phyloP scores from a whole-genome alignment of 2,113 vertebrate genomes.

The Pelodiscus sinensis region DNA sequence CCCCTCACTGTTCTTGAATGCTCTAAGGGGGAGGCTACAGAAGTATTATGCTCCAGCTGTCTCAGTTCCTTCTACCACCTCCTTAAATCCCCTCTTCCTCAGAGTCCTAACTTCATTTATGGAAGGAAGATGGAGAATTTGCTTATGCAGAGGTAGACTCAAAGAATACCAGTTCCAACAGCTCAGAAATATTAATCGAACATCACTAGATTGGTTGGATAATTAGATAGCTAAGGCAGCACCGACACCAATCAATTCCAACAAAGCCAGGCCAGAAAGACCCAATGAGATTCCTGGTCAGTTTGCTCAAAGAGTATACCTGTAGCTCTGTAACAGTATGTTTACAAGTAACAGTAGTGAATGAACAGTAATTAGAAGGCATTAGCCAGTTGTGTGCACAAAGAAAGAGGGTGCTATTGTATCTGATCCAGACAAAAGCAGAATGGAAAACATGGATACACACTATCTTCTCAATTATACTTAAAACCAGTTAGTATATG shows the following conservation, averaged over 20 bases:
- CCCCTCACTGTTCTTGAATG: background rate
- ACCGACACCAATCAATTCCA: background rate
- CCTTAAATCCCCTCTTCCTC: background rate
- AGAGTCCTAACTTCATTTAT: background rate
- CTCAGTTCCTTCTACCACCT: background rate
- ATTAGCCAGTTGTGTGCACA: background rate
- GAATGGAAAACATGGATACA: background rate
- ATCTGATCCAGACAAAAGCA: background rate
- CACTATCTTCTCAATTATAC: background rate
- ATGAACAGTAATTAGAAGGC: background rate
- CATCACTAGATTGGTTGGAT: background rate
- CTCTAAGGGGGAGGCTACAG: background rate
- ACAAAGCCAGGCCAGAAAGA: background rate
- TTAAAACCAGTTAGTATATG: background rate
- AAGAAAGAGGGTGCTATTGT: background rate
- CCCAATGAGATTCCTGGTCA: background rate
- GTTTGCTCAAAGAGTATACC: background rate
- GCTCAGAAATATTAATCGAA: background rate
- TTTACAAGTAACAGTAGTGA: background rate
- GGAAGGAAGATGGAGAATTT: background rate
- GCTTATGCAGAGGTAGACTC: background rate
- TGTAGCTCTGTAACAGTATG: background rate
- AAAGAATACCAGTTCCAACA: background rate
- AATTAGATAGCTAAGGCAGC: background rate
- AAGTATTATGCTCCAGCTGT: background rate